Conservation (phyloP, 2,797 vertebrate genomes). For the Phrynocephalus forsythii region DNA sequence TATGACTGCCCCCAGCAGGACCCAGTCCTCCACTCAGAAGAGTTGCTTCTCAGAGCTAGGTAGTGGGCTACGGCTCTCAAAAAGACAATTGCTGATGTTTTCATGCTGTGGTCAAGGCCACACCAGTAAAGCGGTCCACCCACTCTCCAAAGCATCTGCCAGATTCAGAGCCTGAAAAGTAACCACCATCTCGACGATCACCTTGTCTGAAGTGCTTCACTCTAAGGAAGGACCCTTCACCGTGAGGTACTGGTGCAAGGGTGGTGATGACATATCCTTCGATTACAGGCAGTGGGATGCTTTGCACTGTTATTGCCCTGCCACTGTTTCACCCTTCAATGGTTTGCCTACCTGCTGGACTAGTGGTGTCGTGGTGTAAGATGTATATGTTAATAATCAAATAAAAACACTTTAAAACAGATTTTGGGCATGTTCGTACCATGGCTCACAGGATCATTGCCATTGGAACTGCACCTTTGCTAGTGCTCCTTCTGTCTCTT, state of each 20-base stretch:
- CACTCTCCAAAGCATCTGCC: neutral
- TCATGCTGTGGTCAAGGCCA: neutral
- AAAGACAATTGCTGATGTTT: neutral
- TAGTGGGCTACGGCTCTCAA: neutral
- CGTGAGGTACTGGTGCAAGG: neutral
- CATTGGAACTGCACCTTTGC: neutral
- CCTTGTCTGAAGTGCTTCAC: neutral
- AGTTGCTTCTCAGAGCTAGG: too few species aligned
- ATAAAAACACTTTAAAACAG: too few species aligned
- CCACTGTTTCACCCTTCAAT: too few species aligned
- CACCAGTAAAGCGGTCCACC: neutral
- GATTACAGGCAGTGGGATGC: neutral
- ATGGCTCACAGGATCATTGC: neutral
- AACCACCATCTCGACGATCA: neutral
- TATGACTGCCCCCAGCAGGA: neutral
- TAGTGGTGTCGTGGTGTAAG: too few species aligned
- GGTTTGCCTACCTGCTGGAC: neutral
- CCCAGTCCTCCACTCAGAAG: neutral
- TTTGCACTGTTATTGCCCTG: too few species aligned
- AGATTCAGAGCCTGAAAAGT: neutral
- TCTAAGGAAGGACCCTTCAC: neutral
- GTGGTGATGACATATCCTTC: neutral
- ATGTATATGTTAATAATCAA: neutral
- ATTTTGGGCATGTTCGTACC: neutral
- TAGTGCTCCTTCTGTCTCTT: neutral